Base-by-base conservation (phyloP, 2,113 vertebrate genomes). In the Heterotis niloticus region DNA sequence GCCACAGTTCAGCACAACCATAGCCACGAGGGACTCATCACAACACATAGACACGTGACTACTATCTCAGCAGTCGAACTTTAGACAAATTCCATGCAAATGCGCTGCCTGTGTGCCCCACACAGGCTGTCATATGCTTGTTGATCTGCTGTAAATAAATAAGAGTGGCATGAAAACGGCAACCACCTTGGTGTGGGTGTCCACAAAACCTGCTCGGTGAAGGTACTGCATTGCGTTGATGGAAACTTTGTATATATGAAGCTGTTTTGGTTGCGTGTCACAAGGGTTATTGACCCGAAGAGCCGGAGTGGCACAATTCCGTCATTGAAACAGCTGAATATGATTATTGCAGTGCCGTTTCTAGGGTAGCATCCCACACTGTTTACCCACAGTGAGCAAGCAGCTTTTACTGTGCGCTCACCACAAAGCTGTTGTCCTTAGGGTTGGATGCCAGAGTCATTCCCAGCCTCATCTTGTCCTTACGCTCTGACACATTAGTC, bases 401-500 rank as follows among this genome's bases (percentile, higher is more conserved):
- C 5, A 34, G 26, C 20, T 5, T 20, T 59, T 24, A 64, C 18
- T 34, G 74, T 11, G 34, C 13, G 18, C 91, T 96, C 89, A 99
- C 98, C 96, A 98, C 92, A 88, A 99, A 96, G 89, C 96, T 98
- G 93, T 93, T 97, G 91, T 98, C 96, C 81, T 92, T 91, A 76
- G 96, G 96, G 86, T 98, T 96, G 67, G 93, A 94, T 20, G 94
- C 89, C 68, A 99, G 93, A 64, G 96, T 98, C 91, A 99, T 94
- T 14, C 98, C 97, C 7, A 99, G 93, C 64, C 96, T 94, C 98
- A 99, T 99, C 91, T 96, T 98, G 88, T 99, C 96, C 85, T 98
- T 98, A 73, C 96, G 84, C 89, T 99, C 98, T 0, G 97, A 98
- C 72, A 98, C 96, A 0, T 98, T 99, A 89, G 96, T 98, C 78